Conservation (phyloP, 2,888 invertebrate genomes). For the Torymus texanus region DNA sequence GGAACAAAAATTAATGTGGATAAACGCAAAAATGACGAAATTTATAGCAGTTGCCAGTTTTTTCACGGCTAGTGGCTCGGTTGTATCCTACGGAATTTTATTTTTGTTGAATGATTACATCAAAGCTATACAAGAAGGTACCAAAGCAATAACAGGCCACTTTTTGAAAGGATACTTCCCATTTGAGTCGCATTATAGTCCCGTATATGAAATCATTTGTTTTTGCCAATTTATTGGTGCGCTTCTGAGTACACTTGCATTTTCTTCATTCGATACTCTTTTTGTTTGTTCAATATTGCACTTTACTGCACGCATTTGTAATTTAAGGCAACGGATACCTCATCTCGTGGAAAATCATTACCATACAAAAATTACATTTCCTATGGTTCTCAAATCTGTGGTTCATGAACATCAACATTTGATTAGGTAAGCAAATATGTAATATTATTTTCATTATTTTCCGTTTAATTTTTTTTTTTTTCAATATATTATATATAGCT, state of each 20-base stretch:
- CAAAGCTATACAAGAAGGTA: background rate
- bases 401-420: slow-evolving; percentile 19
- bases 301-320: slow-evolving; percentile 63
- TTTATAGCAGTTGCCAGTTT: slow-evolving; percentile 8
- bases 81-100: background rate
- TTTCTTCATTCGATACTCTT: slow-evolving; percentile 62
- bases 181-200: slow-evolving; percentile 60
- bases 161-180: slow-evolving; percentile 39
- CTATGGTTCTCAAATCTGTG: background rate
- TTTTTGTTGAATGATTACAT: background rate
- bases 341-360: background rate
- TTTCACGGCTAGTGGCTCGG: background rate
- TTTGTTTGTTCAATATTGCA: slow-evolving; percentile 63
- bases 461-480: too few relatives aligned
- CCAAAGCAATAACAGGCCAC: background rate
- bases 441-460: background rate
- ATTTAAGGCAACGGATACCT: background rate
- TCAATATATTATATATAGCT: too few relatives aligned
- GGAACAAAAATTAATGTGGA: slow-evolving; percentile 34
- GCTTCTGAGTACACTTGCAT: slow-evolving; percentile 57
- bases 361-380: background rate
- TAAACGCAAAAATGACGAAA: slow-evolving; percentile 21
- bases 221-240: slow-evolving; percentile 61
- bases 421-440: slow-evolving; percentile 5
- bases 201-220: slow-evolving; percentile 62